These are phyloP conservation scores for Chouioia cunea DNA, from an alignment of 2,888 invertebrate species.

Conservation along the genomic window DNA sequence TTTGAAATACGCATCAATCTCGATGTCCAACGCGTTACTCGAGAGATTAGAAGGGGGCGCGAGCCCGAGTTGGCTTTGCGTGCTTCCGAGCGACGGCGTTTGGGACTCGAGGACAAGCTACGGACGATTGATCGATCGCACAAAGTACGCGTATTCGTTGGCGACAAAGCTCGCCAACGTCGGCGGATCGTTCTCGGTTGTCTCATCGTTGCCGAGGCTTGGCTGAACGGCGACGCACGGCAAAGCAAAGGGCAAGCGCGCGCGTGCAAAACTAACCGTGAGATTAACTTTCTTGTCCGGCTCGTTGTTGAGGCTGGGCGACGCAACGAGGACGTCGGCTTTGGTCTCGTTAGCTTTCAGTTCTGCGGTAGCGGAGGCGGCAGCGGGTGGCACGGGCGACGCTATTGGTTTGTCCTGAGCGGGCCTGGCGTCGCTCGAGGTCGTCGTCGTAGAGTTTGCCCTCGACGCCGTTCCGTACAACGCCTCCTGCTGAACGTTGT, in stretches of 20 bases:
- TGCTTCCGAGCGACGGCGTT: too few relatives aligned
- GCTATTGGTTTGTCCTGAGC: background rate
- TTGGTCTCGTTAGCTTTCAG: background rate
- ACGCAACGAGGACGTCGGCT: background rate
- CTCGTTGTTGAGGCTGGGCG: background rate
- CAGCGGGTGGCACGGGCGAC: background rate
- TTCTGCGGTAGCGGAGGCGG: background rate
- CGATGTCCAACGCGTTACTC: too few relatives aligned
- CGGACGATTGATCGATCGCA: too few relatives aligned
- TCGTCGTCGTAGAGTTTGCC: conserved; percentile 43
- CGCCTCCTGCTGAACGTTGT: conserved; percentile 62
- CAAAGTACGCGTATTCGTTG: too few relatives aligned
- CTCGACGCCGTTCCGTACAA: conserved; percentile 65
- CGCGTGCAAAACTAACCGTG: background rate
- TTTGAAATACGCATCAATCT: too few relatives aligned
- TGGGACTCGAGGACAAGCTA: too few relatives aligned
- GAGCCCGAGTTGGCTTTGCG: too few relatives aligned
- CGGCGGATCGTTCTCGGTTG: too few relatives aligned
- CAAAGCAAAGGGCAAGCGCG: background rate
- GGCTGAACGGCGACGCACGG: too few relatives aligned
- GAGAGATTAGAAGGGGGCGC: too few relatives aligned
- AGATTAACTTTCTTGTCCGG: background rate
- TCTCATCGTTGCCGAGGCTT: background rate
- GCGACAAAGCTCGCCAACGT: too few relatives aligned
- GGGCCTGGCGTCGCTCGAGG: conserved; percentile 47